These are phyloP conservation scores for Pseudopleuronectes americanus DNA, from an alignment of 2,797 vertebrate species.

Conservation along the genomic window DNA sequence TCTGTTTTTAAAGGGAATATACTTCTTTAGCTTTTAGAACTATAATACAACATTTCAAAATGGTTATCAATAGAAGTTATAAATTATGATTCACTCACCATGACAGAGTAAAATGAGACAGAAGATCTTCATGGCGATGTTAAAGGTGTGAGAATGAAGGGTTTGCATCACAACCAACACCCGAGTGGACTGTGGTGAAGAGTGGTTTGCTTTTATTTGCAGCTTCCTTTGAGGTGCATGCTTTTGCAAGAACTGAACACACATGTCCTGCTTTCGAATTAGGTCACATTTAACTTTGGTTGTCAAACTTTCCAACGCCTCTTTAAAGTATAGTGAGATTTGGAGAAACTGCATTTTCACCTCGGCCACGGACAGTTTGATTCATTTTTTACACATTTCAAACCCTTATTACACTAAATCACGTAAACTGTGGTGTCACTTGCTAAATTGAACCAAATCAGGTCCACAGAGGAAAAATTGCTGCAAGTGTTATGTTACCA, in stretches of 20 bases:
- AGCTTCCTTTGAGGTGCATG: slow-evolving; percentile 46
- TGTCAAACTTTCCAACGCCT: neutral
- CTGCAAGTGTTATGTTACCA: neutral
- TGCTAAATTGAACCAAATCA: neutral
- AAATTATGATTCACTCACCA: slow-evolving; percentile 60
- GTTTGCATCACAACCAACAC: neutral
- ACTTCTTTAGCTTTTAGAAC: neutral
- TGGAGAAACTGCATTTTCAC: neutral
- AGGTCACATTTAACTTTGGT: too few species aligned
- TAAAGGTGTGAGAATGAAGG: neutral
- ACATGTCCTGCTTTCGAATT: neutral
- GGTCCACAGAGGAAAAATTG: neutral
- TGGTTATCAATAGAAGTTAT: neutral
- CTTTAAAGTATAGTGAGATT: neutral
- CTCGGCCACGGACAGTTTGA: too few species aligned
- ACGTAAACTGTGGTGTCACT: neutral
- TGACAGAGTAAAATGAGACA: slow-evolving; percentile 61
- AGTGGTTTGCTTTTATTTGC: slow-evolving; percentile 32
- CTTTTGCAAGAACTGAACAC: too few species aligned
- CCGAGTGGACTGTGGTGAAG: slow-evolving; percentile 49
- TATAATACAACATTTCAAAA: neutral
- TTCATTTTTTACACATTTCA: too few species aligned
- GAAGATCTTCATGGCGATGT: slow-evolving; percentile 59
- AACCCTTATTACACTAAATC: too few species aligned
- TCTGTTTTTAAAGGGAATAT: neutral